Evolutionary conservation across 2,888 invertebrate species (phyloP), one percentile per base, ranked within the genome.

Genomic region (Acrobasis consociella): DNA sequence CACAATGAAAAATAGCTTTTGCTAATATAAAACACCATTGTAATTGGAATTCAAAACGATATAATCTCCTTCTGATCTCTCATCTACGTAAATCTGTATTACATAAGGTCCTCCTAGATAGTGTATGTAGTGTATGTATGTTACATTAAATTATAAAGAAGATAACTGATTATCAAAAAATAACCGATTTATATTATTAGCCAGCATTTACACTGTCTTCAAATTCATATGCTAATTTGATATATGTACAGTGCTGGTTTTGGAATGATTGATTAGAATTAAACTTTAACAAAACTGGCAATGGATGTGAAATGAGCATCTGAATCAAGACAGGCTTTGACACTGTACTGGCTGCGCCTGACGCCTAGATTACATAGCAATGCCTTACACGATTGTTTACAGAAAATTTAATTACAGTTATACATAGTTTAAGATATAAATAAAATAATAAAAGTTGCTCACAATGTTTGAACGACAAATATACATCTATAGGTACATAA

Each of bases 121-220:
- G 68, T 69, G 62, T 63, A 64, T 67, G 66, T 73, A 76, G 72
- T 67, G 65, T 72, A 73, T 69, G 71, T 72, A 70, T 70, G 69
- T 72, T 77, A 71, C 70, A 69, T 70, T 74, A 69, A 65, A 58
- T 72, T 73, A 72, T 73, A 72, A 70, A 67, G 58, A 69, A 72
- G 74, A 73, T 80, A 78, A 82, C 77, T 80, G 75, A 81, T 80
- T 80, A 82, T 80, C 77, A 82, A 78, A 65, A 78, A 81, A 80
- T 81, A 80, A 78, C 74, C 67, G 64, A 67, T 66, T 69, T 31
- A 31, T 31, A 31, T 31, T 31, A 31, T 31, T 31, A 31, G 31
- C 31, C 31, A 31, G 31, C 5, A 31, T 7, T 31, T 31, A 7
- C 31, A 31, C 22, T n/a, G 22, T 22, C 22, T 22, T 22, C 22